phyloP scores from a whole-genome alignment of 1,140 invertebrate genomes.

The Latrodectus geometricus region DNA sequence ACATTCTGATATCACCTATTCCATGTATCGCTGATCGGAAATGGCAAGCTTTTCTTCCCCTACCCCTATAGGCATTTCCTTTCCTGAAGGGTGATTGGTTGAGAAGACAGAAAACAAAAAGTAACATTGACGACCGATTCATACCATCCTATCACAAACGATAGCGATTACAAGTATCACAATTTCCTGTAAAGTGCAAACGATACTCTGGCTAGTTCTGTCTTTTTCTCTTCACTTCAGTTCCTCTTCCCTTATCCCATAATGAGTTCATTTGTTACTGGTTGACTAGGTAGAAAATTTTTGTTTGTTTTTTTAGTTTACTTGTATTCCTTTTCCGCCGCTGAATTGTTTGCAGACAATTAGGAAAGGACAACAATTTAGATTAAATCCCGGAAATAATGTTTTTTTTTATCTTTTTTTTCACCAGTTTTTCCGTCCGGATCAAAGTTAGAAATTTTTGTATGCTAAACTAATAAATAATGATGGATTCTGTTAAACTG shows the following conservation, averaged over 20 bases:
- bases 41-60: conserved; percentile 12
- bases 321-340: not conserved
- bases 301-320: not conserved
- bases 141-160: not conserved
- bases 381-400: not conserved
- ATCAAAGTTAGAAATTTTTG: too few relatives aligned
- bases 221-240: not conserved
- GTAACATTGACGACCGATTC: not conserved
- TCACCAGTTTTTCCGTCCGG: not conserved
- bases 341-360: conserved; percentile 17
- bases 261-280: conserved; percentile 8
- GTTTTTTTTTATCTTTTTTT: not conserved
- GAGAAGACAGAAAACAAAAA: conserved; percentile 9
- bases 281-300: not conserved
- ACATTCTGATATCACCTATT: not conserved
- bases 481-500: not conserved
- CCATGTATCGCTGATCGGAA: conserved; percentile 17
- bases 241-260: not conserved
- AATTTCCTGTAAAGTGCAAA: conserved; percentile 32
- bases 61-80: not conserved
- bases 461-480: not conserved
- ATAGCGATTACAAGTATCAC: conserved; percentile 39
- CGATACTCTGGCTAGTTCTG: not conserved
- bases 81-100: conserved; percentile 13
- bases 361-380: conserved; percentile 3